Base-by-base conservation (phyloP, 2,113 vertebrate genomes). In the Cnemophilus loriae region DNA sequence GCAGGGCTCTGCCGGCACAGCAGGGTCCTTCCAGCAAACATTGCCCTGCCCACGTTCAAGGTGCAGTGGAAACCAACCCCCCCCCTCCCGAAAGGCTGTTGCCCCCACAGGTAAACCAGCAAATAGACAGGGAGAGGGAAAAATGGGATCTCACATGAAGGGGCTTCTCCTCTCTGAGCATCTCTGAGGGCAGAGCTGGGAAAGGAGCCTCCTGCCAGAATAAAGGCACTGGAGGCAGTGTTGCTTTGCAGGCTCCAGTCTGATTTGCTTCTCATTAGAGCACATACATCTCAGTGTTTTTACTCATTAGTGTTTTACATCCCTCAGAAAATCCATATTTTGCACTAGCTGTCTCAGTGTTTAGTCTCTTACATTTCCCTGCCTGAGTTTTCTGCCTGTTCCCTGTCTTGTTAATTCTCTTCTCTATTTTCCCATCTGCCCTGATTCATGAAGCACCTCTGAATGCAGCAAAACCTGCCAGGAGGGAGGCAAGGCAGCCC, bases 231-330 rank as follows among this genome's bases (percentile, higher is more conserved):
- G 83, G 57, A 81, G 67, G 76, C 76, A 81, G 76, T 14, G n/a
- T 3, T 74, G 90, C 90, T 78, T 81, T 93, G 92, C 84, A 87
- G 61, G 87, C 80, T 87, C 61, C 59, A 33, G 53, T 16, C 65
- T 87, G 86, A 82, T 95, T 94, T 95, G 60, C 88, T 89, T 84
- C 95, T 92, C 93, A 86, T 95, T 93, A 87, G 60, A 89, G 91
- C 91, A 82, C 91, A 57, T 56, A 68, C 18, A 16, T 81, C 80
- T 64, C 80, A 9, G 71, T 94, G 71, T 78, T 96, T 96, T 95
- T 65, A 90, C 73, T 95, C 89, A 92, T 93, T 92, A 95, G 82
- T 53, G 81, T 84, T 95, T 89, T 90, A 84, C 84, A 92, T 90
- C 65, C 90, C 84, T 84, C 83, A 69, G 80, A 89, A 96, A 90